phyloP scores from a whole-genome alignment of 1,140 invertebrate genomes.

The Panagrolaimus sp. region DNA sequence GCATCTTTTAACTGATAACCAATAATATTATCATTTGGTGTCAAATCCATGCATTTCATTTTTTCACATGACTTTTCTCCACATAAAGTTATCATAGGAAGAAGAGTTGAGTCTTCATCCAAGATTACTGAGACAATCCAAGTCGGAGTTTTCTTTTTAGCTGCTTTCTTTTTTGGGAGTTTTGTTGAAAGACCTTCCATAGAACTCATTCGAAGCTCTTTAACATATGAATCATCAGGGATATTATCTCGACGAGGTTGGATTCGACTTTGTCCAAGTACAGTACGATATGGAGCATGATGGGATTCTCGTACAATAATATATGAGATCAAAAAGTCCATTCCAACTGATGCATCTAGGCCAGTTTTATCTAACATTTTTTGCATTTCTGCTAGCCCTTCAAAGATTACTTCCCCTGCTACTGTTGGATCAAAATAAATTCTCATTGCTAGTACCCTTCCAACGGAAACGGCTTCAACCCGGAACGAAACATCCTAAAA shows the following conservation, averaged over 20 bases:
- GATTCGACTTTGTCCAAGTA: not conserved
- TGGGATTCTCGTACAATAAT: constrained; percentile 31
- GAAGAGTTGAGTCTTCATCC: constrained; percentile 28
- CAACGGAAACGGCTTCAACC: constrained; percentile 38
- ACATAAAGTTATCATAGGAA: constrained; percentile 34
- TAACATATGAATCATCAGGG: constrained; percentile 23
- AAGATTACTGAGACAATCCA: constrained; percentile 35
- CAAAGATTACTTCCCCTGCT: constrained; percentile 21
- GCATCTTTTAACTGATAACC: constrained; percentile 31
- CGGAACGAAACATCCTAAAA: constrained; percentile 37
- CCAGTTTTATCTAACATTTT: not conserved
- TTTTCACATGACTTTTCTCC: constrained; percentile 16
- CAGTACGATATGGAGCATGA: constrained; percentile 42
- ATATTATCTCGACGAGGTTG: constrained; percentile 10
- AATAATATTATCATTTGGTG: constrained; percentile 32
- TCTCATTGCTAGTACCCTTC: constrained; percentile 31
- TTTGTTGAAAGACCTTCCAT: constrained; percentile 11
- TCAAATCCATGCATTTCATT: constrained; percentile 27
- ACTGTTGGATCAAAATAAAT: constrained; percentile 33
- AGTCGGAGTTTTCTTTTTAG: constrained; percentile 8
- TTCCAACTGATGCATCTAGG: not conserved
- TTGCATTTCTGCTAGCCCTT: constrained; percentile 10
- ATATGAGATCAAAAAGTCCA: constrained; percentile 25
- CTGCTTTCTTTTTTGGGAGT: constrained; percentile 32
- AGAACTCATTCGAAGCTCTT: constrained; percentile 28